Conservation (phyloP, 2,797 vertebrate species). For the Simalia tracyae region DNA sequence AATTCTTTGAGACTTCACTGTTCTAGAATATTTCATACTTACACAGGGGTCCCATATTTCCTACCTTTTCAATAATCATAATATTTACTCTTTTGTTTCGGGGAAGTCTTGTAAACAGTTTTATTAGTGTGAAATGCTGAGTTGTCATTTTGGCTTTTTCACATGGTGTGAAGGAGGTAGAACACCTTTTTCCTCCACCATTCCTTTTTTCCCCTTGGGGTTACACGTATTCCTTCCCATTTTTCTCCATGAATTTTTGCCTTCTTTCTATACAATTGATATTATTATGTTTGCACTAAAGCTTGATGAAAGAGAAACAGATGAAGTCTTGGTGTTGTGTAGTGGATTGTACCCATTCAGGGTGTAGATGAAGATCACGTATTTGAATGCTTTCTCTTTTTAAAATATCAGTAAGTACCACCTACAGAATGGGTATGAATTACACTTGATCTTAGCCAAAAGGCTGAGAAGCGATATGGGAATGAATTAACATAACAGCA, state of each 20-base stretch:
- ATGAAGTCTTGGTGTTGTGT: not conserved
- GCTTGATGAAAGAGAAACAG: not conserved
- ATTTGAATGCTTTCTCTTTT: not conserved
- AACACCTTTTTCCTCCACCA: not conserved
- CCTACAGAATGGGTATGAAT: not conserved
- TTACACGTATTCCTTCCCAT: not conserved
- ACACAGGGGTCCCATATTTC: not conserved
- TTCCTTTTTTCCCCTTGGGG: not conserved
- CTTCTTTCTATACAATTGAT: not conserved
- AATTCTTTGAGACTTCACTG: not conserved
- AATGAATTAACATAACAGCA: not conserved
- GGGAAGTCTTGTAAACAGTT: not conserved
- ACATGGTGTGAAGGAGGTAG: not conserved
- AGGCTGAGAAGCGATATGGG: not conserved
- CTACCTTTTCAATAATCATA: not conserved
- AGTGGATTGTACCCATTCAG: not conserved
- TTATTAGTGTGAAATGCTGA: not conserved
- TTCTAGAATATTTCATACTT: not conserved
- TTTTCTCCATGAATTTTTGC: not conserved
- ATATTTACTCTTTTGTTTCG: not conserved
- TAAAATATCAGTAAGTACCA: not conserved
- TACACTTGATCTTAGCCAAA: not conserved
- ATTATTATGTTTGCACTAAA: not conserved
- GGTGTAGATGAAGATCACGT: not conserved
- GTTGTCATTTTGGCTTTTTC: not conserved